Evolutionary conservation across 2,113 vertebrate species (phyloP).

Genomic region (Bufo bufo): DNA sequence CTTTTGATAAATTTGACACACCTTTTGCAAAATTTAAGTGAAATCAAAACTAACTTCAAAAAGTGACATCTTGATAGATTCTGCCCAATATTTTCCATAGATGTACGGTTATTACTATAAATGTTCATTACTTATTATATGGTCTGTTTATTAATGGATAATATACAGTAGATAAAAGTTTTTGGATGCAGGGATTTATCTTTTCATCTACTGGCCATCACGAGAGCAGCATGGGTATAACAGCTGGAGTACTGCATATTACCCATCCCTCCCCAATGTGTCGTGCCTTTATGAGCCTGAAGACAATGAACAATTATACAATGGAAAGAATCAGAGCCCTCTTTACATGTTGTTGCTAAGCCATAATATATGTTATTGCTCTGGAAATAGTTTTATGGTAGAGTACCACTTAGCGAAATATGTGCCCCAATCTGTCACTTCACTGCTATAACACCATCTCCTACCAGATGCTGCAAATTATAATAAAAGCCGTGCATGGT

Average conservation of each 20-base stretch:
- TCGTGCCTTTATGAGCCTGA: background rate
- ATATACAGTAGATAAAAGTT: background rate
- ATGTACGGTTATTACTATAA: too few species aligned
- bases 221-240: background rate
- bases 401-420: conserved; percentile 43
- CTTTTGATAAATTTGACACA: too few species aligned
- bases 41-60: too few species aligned
- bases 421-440: conserved; percentile 54
- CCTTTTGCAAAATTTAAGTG: too few species aligned
- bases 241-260: conserved; percentile 16
- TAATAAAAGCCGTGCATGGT: conserved; percentile 4
- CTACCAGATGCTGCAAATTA: conserved; percentile 54
- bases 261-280: background rate
- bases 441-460: conserved; percentile 43
- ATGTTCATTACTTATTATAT: too few species aligned
- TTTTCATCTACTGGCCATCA: background rate
- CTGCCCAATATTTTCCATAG: too few species aligned
- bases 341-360: conserved; percentile 25
- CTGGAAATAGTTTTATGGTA: conserved; percentile 34
- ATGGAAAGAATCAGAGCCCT: background rate
- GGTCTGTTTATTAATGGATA: background rate
- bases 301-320: conserved; percentile 38
- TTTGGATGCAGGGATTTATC: background rate
- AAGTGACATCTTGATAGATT: too few species aligned
- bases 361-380: conserved; percentile 42